Conservation (phyloP, 2,113 vertebrate genomes). For the zebrafish (Danio rerio) region GRCz12tu NC_133183.1:29823501-29824000, state of each 20-base stretch:
- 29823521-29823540: neutral
- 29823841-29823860: slow-evolving; percentile 21
- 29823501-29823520: neutral
- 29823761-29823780: slow-evolving; percentile 11
- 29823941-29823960: slow-evolving; percentile 40
- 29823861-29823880: slow-evolving; percentile 36
- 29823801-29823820: slow-evolving; percentile 13
- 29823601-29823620: neutral
- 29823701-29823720: slow-evolving; percentile 6
- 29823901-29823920: slow-evolving; percentile 24
- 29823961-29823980: slow-evolving; percentile 41
- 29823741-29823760: slow-evolving; percentile 17
- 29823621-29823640: neutral
- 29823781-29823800: neutral
- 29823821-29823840: slow-evolving; percentile 22
- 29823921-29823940: slow-evolving; percentile 39
- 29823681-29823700: neutral
- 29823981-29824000: neutral
- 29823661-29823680: slow-evolving; percentile 6
- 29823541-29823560: neutral
- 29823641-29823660: slow-evolving; percentile 1
- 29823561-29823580: neutral
- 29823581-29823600: neutral
- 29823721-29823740: neutral
- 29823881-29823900: slow-evolving; percentile 19